Base-by-base conservation (phyloP, 2,113 vertebrate species). In the Ophiodon elongatus region DNA sequence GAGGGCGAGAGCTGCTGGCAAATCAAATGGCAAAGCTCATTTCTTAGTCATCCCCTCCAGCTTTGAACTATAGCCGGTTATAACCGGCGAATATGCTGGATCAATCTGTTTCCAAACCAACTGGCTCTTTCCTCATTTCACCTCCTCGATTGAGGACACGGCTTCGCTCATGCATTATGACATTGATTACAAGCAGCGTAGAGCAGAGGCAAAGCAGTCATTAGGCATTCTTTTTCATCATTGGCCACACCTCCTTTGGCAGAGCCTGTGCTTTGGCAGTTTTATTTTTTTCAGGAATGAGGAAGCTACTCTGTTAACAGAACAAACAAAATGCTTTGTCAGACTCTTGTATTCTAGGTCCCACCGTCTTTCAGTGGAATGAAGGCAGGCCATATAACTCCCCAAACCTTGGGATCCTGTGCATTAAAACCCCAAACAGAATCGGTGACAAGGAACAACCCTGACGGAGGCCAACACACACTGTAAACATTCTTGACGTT, bases 141-240 rank as follows among this genome's bases (percentile, higher is more conserved):
- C 78, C 54, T 75, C 27, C 41, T 76, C 19, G 0, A 10, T 43
- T 6, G 27, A 76, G 43, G 56, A 37, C 50, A 21, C 29, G 1
- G 31, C 63, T 67, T 73, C 59, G 33, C 63, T 83, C 57, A 29
- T 83, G 66, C 79, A 67, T 80, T 66, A 80, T 43, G 59, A 41
- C 72, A 79, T 35, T 66, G 66, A 76, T 84, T 74, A 29, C 60
- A 43, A 45, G 68, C 52, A 45, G 50, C 59, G 23, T 0, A 37
- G 50, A 85, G 57, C 54, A 4, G 75, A 76, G 71, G 56, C 65
- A 6, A 64, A 47, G 76, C 72, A 43, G 79, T 57, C 76, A 75
- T 92, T 71, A 80, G 19, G 29, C 43, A 84, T 89, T 87, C 70
- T 59, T 79, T 82, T 78, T 90, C 79, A 82, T 88, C 79, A 23